These are phyloP conservation scores for Artemia franciscana DNA, from an alignment of 1,140 invertebrate genomes.

Conservation along the genomic window DNA sequence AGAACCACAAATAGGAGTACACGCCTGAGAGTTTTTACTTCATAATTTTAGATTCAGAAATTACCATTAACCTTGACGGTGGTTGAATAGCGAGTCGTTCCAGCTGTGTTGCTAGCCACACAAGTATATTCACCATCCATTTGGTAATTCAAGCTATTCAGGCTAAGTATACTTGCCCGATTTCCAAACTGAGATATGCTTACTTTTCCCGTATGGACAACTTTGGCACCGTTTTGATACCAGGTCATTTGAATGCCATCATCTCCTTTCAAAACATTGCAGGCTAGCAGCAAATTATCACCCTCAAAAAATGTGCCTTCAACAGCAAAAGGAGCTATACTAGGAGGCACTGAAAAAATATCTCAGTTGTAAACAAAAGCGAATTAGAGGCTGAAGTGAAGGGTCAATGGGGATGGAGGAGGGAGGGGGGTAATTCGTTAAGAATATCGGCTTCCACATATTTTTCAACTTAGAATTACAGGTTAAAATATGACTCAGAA, in stretches of 20 bases:
- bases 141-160: constrained; percentile 43
- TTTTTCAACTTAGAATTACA: no score
- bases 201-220: constrained; percentile 24
- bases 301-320: constrained; percentile 34
- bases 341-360: constrained; percentile 32
- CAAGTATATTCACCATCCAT: constrained; percentile 59
- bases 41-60: constrained; percentile 6
- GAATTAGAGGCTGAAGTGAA: no score
- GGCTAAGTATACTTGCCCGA: constrained; percentile 43
- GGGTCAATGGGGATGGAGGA: no score
- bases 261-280: constrained; percentile 45
- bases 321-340: constrained; percentile 35
- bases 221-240: constrained; percentile 18
- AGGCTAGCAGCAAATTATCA: constrained; percentile 38
- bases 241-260: constrained; percentile 40
- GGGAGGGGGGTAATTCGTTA: no score
- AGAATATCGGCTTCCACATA: no score
- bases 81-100: constrained; percentile 27
- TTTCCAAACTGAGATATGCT: constrained; percentile 32
- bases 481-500: no score
- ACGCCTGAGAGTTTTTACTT: no score
- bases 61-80: constrained; percentile 6
- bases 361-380: no score
- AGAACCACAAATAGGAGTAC: no score
- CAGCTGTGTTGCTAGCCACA: constrained; percentile 43